Conservation (phyloP, 2,113 vertebrate genomes). For the Clupea harengus region DNA sequence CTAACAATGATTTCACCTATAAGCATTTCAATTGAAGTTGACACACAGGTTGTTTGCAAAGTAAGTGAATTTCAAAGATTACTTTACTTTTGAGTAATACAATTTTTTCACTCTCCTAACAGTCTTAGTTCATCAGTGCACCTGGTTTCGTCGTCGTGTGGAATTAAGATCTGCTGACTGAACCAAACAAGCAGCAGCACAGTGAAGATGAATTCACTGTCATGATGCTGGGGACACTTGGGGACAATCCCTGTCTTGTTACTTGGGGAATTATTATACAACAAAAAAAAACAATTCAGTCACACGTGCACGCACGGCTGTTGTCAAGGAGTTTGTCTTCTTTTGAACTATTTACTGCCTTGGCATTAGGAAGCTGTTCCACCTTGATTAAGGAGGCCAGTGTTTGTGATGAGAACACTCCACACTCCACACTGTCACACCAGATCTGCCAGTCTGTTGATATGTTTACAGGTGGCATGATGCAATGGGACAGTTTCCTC, state of each 20-base stretch:
- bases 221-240: neutral
- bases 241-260: neutral
- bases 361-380: neutral
- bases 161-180: neutral
- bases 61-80: neutral
- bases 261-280: neutral
- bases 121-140: neutral
- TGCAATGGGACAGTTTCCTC: neutral
- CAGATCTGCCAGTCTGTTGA: neutral
- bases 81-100: neutral
- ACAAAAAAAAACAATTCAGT: neutral
- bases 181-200: neutral
- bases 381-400: conserved; percentile 2
- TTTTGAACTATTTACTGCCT: neutral
- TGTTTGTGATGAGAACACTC: neutral
- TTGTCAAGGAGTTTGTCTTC: neutral
- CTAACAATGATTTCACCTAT: too few relatives aligned
- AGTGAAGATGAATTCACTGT: neutral
- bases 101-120: neutral
- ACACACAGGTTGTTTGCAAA: neutral
- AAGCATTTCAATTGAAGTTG: neutral
- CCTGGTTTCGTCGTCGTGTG: neutral
- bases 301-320: neutral
- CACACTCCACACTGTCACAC: conserved; percentile 3
- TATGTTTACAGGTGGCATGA: neutral